Percentiles rank a stretch among this genome's conserved stretches.
These are phyloP conservation scores for Eupithecia vulgata DNA, from an alignment of 2,888 invertebrate species.

Conservation along the genomic window DNA sequence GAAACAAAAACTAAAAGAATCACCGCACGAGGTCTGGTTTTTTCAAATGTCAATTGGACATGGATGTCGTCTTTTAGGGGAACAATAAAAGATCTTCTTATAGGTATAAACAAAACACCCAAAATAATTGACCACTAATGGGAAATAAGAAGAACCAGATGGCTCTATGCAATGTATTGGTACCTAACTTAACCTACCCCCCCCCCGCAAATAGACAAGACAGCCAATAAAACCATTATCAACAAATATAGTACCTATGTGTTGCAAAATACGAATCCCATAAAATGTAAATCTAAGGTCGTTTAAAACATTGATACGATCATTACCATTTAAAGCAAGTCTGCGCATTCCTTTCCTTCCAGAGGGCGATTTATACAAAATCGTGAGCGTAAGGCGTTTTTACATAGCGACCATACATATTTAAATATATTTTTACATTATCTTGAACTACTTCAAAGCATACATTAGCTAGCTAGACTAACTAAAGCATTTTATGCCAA, in stretches of 20 bases:
- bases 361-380: conserved; percentile 56
- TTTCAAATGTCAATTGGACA: conserved; percentile 41
- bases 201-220: not conserved
- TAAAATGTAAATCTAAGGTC: conserved; percentile 17
- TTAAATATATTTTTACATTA: not conserved
- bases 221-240: not conserved
- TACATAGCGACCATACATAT: conserved; percentile 6
- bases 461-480: not conserved
- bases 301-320: conserved; percentile 41
- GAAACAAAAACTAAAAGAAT: conserved; percentile 8
- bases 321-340: conserved; percentile 50
- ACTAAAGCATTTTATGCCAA: not conserved
- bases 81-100: not conserved
- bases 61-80: conserved; percentile 15
- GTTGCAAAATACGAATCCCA: not conserved
- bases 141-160: not conserved
- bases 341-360: conserved; percentile 55
- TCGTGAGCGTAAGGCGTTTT: conserved; percentile 48
- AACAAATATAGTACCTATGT: not conserved
- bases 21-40: conserved; percentile 37
- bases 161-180: not conserved
- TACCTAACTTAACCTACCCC: no score
- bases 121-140: not conserved
- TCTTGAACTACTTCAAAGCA: not conserved
- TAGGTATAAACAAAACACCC: not conserved